Percentiles rank a stretch among this genome's conserved stretches.
Evolutionary conservation across 2,888 invertebrate genomes (phyloP).

Genomic region (Beris morrisii): DNA sequence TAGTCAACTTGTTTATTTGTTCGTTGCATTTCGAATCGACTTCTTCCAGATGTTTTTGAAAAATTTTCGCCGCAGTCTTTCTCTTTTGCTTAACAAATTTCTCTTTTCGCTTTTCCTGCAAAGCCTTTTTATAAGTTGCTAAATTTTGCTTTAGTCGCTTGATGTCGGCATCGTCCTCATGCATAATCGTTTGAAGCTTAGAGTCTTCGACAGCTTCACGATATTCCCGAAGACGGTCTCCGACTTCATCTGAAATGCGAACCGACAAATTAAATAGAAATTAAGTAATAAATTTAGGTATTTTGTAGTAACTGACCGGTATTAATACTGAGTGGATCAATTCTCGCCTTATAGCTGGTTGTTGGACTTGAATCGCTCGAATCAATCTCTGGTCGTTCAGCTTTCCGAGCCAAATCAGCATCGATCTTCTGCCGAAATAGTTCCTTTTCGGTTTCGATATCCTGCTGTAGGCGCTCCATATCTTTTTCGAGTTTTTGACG

Average conservation of each 20-base stretch:
- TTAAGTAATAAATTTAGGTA: neutral
- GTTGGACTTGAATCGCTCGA: neutral
- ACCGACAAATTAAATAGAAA: conserved; percentile 2
- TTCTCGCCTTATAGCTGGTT: neutral
- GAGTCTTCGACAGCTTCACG: conserved; percentile 30
- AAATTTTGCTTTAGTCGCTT: conserved; percentile 33
- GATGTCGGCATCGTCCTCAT: conserved; percentile 34
- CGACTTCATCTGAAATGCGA: conserved; percentile 19
- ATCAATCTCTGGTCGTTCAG: neutral
- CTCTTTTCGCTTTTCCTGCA: conserved; percentile 29
- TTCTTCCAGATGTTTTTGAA: conserved; percentile 36
- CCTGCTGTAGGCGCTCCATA: conserved; percentile 34
- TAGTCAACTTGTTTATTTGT: conserved; percentile 33
- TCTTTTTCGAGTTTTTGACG: conserved; percentile 32
- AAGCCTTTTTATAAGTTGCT: conserved; percentile 28
- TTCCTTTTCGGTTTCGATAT: conserved; percentile 36
- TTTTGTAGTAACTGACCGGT: conserved; percentile 14
- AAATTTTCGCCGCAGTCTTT: conserved; percentile 34
- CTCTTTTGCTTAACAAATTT: conserved; percentile 31
- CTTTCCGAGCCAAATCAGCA: conserved; percentile 30
- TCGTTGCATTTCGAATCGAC: conserved; percentile 33
- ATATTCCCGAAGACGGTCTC: conserved; percentile 29
- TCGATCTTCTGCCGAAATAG: conserved; percentile 32
- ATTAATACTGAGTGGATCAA: conserved; percentile 32
- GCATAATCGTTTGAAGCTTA: neutral